A percentile compares a stretch with the other conserved stretches of the same genome.
phyloP scores from a whole-genome alignment of 2,888 invertebrate species.

The Dicyrtomina minuta region DNA sequence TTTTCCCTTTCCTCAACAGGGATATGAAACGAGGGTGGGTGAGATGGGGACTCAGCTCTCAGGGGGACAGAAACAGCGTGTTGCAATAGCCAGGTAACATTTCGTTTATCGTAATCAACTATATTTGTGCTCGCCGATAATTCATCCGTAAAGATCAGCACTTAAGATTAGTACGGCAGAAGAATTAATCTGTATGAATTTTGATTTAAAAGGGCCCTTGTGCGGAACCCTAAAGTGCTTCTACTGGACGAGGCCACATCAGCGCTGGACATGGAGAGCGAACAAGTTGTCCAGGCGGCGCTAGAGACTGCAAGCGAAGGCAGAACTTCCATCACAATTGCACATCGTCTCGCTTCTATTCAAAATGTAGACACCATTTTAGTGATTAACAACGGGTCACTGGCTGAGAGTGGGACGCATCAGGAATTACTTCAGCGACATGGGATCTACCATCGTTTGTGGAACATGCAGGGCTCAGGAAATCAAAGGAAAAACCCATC shows the following conservation, averaged over 20 bases:
- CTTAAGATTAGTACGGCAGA: too few species aligned
- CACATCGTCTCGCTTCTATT: slow-evolving; percentile 81
- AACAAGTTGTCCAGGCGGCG: too few species aligned
- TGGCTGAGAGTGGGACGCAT: too few species aligned
- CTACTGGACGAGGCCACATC: slow-evolving; percentile 62
- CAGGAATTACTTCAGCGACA: too few species aligned
- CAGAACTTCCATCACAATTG: slow-evolving; percentile 78
- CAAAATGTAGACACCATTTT: slow-evolving; percentile 81
- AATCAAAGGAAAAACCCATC: too few species aligned
- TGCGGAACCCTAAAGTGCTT: slow-evolving; percentile 57
- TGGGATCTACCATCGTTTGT: too few species aligned
- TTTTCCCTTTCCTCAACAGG: not conserved
- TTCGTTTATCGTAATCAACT: too few species aligned
- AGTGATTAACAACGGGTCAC: too few species aligned
- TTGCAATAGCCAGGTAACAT: not conserved
- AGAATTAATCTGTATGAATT: too few species aligned
- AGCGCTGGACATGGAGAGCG: too few species aligned
- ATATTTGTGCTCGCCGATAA: too few species aligned
- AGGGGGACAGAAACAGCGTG: slow-evolving; percentile 5
- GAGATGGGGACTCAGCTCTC: slow-evolving; percentile 65
- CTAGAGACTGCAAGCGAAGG: slow-evolving; percentile 62
- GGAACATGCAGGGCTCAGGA: slow-evolving; percentile 62
- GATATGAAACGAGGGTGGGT: slow-evolving; percentile 75
- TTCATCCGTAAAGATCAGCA: too few species aligned
- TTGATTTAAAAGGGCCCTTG: slow-evolving; percentile 61